Evolutionary conservation across 2,888 invertebrate genomes (phyloP).

Genomic region (Sipha maydis): DNA sequence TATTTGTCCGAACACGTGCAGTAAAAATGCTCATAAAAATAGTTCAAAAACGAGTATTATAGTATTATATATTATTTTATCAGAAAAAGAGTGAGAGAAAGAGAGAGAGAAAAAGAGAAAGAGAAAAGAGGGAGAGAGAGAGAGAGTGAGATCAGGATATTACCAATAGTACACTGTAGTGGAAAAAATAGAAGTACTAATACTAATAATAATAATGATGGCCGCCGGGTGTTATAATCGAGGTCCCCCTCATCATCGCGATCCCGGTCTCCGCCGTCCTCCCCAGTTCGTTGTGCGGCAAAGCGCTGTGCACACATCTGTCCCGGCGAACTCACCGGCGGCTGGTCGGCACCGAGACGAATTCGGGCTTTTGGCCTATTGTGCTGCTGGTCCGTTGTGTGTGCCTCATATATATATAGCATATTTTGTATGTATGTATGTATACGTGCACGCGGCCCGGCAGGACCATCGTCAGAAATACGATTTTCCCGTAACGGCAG

Average conservation of each 20-base stretch:
- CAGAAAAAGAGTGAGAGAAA: too few species aligned
- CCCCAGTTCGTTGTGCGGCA: neutral
- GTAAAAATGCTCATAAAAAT: neutral
- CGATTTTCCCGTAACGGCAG: conserved; percentile 61
- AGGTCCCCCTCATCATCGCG: conserved; percentile 35
- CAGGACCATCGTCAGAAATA: neutral
- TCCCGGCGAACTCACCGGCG: conserved; percentile 37
- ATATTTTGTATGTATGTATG: neutral
- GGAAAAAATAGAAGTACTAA: neutral
- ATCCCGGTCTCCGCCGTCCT: neutral
- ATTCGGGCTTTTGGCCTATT: conserved; percentile 53
- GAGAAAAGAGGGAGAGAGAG: too few species aligned
- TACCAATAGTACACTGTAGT: neutral
- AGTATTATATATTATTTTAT: neutral
- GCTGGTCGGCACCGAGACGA: conserved; percentile 57
- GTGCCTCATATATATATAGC: neutral
- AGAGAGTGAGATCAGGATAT: neutral
- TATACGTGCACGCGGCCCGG: neutral
- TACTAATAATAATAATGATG: conserved; percentile 45
- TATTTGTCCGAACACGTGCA: neutral
- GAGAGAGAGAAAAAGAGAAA: too few species aligned
- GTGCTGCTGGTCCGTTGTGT: conserved; percentile 8
- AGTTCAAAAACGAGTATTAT: neutral
- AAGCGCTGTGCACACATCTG: conserved; percentile 45
- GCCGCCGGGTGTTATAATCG: conserved; percentile 52